These are phyloP conservation scores for Whitmania pigra DNA, from an alignment of 1,140 invertebrate species.

Conservation along the genomic window DNA sequence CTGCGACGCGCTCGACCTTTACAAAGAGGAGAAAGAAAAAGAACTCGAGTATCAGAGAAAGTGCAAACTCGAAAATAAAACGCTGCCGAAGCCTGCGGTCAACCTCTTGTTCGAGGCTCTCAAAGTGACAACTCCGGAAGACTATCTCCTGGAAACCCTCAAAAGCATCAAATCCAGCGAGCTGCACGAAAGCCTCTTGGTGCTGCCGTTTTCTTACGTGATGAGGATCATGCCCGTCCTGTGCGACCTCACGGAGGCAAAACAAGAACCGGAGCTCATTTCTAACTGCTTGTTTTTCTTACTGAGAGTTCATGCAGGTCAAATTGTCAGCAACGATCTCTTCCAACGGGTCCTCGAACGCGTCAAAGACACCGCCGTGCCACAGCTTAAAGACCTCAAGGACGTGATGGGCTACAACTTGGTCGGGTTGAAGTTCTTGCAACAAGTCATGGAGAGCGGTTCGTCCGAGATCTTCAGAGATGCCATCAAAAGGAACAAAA, in stretches of 20 bases:
- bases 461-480: conserved; percentile 70
- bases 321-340: conserved; percentile 57
- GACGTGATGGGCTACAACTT: conserved; percentile 76
- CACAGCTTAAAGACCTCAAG: conserved; percentile 51
- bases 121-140: conserved; percentile 55
- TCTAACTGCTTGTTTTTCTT: conserved; percentile 64
- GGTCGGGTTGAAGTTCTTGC: conserved; percentile 63
- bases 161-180: conserved; percentile 67
- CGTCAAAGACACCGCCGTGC: conserved; percentile 50
- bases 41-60: conserved; percentile 31
- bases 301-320: conserved; percentile 68
- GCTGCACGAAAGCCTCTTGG: conserved; percentile 71
- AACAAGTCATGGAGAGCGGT: conserved; percentile 61
- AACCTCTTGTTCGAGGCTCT: conserved; percentile 64
- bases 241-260: conserved; percentile 49
- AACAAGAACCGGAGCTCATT: conserved; percentile 61
- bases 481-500: conserved; percentile 54
- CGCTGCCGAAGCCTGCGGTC: conserved; percentile 40
- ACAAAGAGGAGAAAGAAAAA: conserved; percentile 48
- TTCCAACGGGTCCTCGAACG: conserved; percentile 58
- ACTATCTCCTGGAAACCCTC: conserved; percentile 69
- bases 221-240: conserved; percentile 63
- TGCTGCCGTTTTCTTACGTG: conserved; percentile 69
- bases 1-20: conserved; percentile 70
- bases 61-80: conserved; percentile 30